These are phyloP conservation scores for Theretra japonica DNA, from an alignment of 2,888 invertebrate genomes.

Conservation along the genomic window DNA sequence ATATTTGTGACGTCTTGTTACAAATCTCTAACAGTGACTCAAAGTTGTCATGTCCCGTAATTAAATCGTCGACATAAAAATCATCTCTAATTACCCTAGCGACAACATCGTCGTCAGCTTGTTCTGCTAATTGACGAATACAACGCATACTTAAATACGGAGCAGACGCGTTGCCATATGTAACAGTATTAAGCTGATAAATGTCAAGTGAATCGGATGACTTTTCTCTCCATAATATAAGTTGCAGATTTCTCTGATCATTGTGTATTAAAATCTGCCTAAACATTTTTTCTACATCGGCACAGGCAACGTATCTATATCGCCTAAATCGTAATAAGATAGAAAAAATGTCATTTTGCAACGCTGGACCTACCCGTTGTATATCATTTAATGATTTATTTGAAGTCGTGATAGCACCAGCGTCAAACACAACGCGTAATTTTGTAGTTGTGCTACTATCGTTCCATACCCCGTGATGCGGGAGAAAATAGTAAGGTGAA, in stretches of 20 bases:
- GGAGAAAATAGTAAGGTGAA: neutral
- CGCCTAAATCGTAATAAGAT: slow-evolving; percentile 33
- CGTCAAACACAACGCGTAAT: slow-evolving; percentile 8
- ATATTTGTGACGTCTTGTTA: neutral
- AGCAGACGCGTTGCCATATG: slow-evolving; percentile 22
- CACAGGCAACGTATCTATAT: slow-evolving; percentile 27
- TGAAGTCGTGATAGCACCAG: neutral
- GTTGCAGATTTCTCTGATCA: neutral
- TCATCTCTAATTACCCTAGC: slow-evolving; percentile 40
- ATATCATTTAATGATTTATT: slow-evolving; percentile 32
- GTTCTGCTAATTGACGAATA: slow-evolving; percentile 37
- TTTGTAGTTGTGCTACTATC: neutral
- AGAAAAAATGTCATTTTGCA: slow-evolving; percentile 30
- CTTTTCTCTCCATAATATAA: slow-evolving; percentile 20
- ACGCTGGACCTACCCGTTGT: slow-evolving; percentile 30
- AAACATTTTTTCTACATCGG: slow-evolving; percentile 23
- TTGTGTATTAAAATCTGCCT: neutral
- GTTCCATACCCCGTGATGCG: neutral
- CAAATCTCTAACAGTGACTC: neutral
- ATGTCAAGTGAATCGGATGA: neutral
- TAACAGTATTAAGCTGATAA: slow-evolving; percentile 1
- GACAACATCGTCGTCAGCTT: slow-evolving; percentile 35
- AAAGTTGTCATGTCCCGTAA: slow-evolving; percentile 26
- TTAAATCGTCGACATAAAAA: slow-evolving; percentile 44
- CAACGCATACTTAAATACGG: slow-evolving; percentile 14